Base-by-base conservation (phyloP, 2,888 invertebrate genomes). In the Melinaea marsaeus region DNA sequence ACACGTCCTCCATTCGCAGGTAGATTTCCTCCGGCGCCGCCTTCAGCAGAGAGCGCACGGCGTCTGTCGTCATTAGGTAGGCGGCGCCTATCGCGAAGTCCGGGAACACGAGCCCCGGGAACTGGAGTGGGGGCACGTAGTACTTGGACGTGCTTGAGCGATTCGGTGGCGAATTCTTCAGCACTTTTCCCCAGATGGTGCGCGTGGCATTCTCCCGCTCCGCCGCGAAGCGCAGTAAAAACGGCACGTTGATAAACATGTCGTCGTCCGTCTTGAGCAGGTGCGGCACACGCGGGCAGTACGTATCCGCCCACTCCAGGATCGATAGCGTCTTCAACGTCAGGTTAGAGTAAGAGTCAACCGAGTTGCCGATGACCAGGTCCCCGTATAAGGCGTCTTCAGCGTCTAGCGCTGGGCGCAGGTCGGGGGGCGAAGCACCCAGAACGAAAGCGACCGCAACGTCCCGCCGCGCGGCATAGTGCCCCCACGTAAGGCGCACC, bases 81-180 rank as follows among this genome's bases (percentile, higher is more conserved):
- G 97, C 97, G 33, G 98, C 97, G 2, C 98, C 98, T 2, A 98
- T 97, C 13, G 96, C 95, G 83, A 98, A 98, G 79, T 96, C 95
- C 3, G 98, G 98, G 87, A 96, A 98, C 66, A 94, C 91, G 58
- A 66, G 66, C 13, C 93, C 93, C 74, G 94, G 92, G 85, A 94
- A 98, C 83, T 96, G 95, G 22, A 22, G 22, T 22, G 22, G 22
- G 22, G 22, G 22, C 22, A 22, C 22, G 22, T 22, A 22, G 22
- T 98, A 98, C 85, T 98, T 98, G 62, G 96, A 96, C 77, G 94
- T 94, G 75, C 93, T 94, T 76, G 95, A 95, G 65, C 97, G 92
- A 75, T 96, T 95, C 0, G 97, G 97, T 79, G 95, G 95, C 95
- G 96, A 96, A 79, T 94, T 94, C 73, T 93, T 94, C 4, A 96